phyloP scores from a whole-genome alignment of 1,140 invertebrate species.

The Chironomus striatipennis region DNA sequence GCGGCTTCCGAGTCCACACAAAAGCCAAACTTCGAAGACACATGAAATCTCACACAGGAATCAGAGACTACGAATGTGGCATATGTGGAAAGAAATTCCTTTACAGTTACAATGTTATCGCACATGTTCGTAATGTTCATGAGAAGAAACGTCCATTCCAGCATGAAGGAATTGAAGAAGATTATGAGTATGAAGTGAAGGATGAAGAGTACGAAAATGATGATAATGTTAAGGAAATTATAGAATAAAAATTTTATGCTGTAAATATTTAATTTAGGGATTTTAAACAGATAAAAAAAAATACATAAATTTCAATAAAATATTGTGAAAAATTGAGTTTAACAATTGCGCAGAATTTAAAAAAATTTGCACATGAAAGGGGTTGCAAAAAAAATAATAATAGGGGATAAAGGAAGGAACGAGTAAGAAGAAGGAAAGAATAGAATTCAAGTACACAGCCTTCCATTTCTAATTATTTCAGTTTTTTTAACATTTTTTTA shows the following conservation, averaged over 20 bases:
- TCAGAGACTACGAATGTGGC: neutral
- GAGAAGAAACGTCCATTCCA: neutral
- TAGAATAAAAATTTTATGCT: neutral
- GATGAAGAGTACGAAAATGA: neutral
- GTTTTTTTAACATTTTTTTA: too few relatives aligned
- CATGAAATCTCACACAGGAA: neutral
- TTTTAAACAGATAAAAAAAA: neutral
- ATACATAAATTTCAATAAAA: neutral
- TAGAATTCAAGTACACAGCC: too few relatives aligned
- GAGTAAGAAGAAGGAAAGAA: too few relatives aligned
- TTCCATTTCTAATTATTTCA: too few relatives aligned
- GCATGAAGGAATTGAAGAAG: neutral
- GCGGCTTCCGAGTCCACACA: neutral
- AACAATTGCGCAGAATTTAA: too few relatives aligned
- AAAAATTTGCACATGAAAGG: too few relatives aligned
- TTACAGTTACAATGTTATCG: neutral
- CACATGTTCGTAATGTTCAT: neutral
- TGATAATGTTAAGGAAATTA: neutral
- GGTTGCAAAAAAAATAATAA: too few relatives aligned
- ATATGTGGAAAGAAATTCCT: neutral
- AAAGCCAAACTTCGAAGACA: neutral
- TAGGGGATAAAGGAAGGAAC: too few relatives aligned
- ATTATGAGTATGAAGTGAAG: neutral
- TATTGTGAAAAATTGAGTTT: too few relatives aligned
- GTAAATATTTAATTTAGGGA: neutral